Base-by-base conservation (phyloP, 2,888 invertebrate genomes). In the Diadegma fenestrale region DNA sequence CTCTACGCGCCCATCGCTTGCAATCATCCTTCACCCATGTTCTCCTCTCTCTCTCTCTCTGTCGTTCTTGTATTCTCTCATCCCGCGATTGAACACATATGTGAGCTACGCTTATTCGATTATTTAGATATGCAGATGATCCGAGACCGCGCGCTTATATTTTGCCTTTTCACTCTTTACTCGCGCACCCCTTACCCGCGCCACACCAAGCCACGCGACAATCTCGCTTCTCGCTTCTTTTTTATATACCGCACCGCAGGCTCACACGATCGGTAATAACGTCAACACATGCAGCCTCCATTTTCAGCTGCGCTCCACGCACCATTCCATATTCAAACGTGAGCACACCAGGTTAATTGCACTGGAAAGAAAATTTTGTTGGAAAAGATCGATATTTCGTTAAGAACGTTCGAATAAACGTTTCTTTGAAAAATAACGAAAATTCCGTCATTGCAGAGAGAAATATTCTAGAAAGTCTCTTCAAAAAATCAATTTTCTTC, bases 91-190 rank as follows among this genome's bases (percentile, higher is more conserved):
- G 91, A 89, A 92, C 92, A 91, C 93, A 93, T 91, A 91, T 88
- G 91, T 89, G 90, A 91, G 90, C 63, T 68, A 69, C n/a, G 77
- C 77, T 92, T 37, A 37, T 37, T 93, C 92, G 94, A 93, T 94
- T 93, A 94, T 93, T 93, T 93, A 93, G 93, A 94, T 94, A 94
- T 94, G 93, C 93, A 93, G 93, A 94, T 93, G 90, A 92, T 91
- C 89, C 91, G 88, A 79, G 86, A 84, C 87, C 88, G 87, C 87
- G 33, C 33, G 88, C 87, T 85, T 89, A 87, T 89, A 37, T 85
- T 86, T 84, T 69, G 72, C 76, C 79, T 78, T 78, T 83, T 83
- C 73, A 79, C 85, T 76, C 80, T 82, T 68, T 82, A 64, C 69
- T 48, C 48, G 51, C 51, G n/a, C 45, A 41, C 43, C 69, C 68